phyloP scores from a whole-genome alignment of 2,113 vertebrate genomes.

The Arenaria interpres region DNA sequence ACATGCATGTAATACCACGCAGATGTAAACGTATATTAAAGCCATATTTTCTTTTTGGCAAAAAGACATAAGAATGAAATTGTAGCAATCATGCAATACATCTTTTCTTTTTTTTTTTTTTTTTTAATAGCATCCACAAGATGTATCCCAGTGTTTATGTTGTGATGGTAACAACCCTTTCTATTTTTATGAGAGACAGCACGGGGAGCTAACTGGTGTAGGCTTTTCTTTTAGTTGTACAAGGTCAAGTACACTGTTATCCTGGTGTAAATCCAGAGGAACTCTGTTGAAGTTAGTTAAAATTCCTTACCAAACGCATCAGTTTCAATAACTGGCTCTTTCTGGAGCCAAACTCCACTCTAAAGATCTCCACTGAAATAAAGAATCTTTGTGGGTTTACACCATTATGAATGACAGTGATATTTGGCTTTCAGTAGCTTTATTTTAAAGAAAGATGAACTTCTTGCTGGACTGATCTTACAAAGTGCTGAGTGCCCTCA shows the following conservation, averaged over 20 bases:
- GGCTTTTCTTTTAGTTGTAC: neutral
- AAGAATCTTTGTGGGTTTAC: neutral
- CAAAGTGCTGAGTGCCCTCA: neutral
- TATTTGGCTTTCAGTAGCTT: conserved; percentile 7
- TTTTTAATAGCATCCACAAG: conserved; percentile 5
- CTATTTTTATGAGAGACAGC: conserved; percentile 20
- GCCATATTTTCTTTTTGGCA: conserved; percentile 88
- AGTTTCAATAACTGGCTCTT: neutral
- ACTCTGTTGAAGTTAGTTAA: conserved; percentile 7
- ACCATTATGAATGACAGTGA: neutral
- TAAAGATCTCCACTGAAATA: neutral
- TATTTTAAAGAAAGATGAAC: neutral
- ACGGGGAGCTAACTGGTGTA: neutral
- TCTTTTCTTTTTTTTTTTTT: conserved; percentile 30
- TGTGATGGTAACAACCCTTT: conserved; percentile 54
- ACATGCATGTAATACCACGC: conserved; percentile 89
- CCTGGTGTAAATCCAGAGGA: conserved; percentile 21
- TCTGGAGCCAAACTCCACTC: neutral
- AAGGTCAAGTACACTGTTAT: neutral
- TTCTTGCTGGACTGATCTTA: neutral
- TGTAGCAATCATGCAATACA: conserved; percentile 63
- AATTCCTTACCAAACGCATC: neutral
- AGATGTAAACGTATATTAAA: conserved; percentile 93
- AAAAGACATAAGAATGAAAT: conserved; percentile 73
- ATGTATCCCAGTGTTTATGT: conserved; percentile 29